These are phyloP conservation scores for Psilanteris sp. DNA, from an alignment of 1,140 invertebrate genomes.

Conservation along the genomic window DNA sequence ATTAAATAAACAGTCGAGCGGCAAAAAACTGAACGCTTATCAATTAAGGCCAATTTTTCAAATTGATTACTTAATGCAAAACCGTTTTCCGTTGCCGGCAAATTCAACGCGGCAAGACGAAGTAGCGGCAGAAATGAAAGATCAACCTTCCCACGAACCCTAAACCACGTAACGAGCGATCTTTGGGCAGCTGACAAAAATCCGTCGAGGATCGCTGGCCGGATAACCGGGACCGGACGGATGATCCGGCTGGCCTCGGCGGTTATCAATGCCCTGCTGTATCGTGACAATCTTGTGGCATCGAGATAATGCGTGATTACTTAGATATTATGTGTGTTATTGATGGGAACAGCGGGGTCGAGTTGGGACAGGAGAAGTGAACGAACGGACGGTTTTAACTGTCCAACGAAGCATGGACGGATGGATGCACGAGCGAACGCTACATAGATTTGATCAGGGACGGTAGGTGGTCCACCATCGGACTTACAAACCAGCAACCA, in stretches of 20 bases:
- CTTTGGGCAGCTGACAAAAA: conserved; percentile 68
- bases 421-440: conserved; percentile 73
- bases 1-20: background rate
- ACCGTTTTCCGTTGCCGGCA: conserved; percentile 14
- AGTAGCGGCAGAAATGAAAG: conserved; percentile 27
- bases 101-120: background rate
- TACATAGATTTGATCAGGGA: conserved; percentile 78
- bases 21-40: too few species aligned
- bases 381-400: conserved; percentile 57
- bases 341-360: conserved; percentile 75
- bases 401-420: conserved; percentile 63
- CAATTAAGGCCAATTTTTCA: conserved; percentile 15
- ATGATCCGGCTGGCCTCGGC: conserved; percentile 44
- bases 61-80: conserved; percentile 30
- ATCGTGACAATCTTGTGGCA: conserved; percentile 64
- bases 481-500: conserved; percentile 52
- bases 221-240: conserved; percentile 43
- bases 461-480: conserved; percentile 79
- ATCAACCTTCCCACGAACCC: conserved; percentile 68
- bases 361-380: conserved; percentile 55
- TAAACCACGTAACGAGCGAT: conserved; percentile 64
- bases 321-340: conserved; percentile 79
- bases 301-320: conserved; percentile 80
- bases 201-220: conserved; percentile 38
- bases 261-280: conserved; percentile 53